phyloP scores from a whole-genome alignment of 2,113 vertebrate genomes.

The Pelmatolapia mariae region DNA sequence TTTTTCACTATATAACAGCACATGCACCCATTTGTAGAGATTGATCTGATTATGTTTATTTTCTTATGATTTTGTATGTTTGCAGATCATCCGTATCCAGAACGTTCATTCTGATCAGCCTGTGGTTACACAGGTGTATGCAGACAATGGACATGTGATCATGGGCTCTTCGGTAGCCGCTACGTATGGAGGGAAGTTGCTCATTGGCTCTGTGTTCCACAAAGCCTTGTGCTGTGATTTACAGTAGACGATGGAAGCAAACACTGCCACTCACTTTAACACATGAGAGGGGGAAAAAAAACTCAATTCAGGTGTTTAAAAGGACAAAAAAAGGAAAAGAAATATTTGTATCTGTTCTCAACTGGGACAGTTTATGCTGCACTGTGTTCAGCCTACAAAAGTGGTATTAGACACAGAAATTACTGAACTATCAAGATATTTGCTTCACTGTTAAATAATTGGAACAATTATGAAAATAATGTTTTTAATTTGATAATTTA shows the following conservation, averaged over 20 bases:
- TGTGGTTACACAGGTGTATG: conserved; percentile 77
- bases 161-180: conserved; percentile 82
- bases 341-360: neutral
- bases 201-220: conserved; percentile 87
- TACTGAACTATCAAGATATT: neutral
- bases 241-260: conserved; percentile 10
- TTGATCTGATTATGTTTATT: neutral
- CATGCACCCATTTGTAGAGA: neutral
- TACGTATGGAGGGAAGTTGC: conserved; percentile 71
- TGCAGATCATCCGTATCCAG: conserved; percentile 80
- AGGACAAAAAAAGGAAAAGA: neutral
- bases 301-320: neutral
- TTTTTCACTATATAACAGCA: neutral
- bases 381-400: neutral
- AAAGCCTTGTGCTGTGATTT: conserved; percentile 84
- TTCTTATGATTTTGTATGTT: neutral
- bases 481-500: no score
- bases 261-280: neutral
- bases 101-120: conserved; percentile 83
- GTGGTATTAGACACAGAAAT: neutral
- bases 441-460: neutral
- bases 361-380: neutral
- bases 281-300: accelerated
- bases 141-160: conserved; percentile 80
- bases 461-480: neutral